Percentiles rank a stretch among this genome's conserved stretches.
These are phyloP conservation scores for Apeltes quadracus DNA, from an alignment of 2,113 vertebrate genomes.

Conservation along the genomic window DNA sequence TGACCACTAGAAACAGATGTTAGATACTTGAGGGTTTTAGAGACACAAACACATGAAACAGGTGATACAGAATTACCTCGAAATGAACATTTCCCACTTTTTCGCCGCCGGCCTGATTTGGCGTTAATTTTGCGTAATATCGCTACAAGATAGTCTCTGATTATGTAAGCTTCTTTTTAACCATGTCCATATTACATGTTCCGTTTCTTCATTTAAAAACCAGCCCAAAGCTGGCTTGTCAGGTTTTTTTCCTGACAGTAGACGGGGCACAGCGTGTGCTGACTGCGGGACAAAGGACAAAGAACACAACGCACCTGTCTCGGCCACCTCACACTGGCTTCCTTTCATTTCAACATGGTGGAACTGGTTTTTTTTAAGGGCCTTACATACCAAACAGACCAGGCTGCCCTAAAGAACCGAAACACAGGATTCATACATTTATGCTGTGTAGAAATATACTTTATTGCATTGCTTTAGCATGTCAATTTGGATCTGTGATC, in stretches of 20 bases:
- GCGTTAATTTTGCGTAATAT: background rate
- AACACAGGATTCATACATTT: too few species aligned
- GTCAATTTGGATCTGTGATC: background rate
- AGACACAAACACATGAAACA: conserved; percentile 34
- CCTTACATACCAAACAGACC: conserved; percentile 19
- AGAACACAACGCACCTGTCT: conserved; percentile 44
- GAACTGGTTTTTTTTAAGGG: conserved; percentile 17
- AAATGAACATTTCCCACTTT: conserved; percentile 2
- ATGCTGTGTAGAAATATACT: conserved; percentile 4
- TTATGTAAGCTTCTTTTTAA: background rate
- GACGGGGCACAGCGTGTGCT: conserved; percentile 26
- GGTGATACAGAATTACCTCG: conserved; percentile 12
- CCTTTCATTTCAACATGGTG: conserved; percentile 15
- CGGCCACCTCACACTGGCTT: conserved; percentile 5
- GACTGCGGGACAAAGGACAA: conserved; percentile 23
- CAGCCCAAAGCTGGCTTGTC: background rate
- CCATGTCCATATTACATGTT: too few species aligned
- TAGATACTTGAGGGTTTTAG: conserved; percentile 3
- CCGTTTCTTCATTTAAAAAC: too few species aligned
- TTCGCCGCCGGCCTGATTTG: background rate
- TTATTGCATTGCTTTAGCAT: background rate
- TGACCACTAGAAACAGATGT: conserved; percentile 16
- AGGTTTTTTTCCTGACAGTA: conserved; percentile 20
- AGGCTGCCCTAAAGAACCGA: too few species aligned
- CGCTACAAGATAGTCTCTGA: too few species aligned